Conservation (phyloP, 2,797 vertebrate genomes). For the Falco naumanni region DNA sequence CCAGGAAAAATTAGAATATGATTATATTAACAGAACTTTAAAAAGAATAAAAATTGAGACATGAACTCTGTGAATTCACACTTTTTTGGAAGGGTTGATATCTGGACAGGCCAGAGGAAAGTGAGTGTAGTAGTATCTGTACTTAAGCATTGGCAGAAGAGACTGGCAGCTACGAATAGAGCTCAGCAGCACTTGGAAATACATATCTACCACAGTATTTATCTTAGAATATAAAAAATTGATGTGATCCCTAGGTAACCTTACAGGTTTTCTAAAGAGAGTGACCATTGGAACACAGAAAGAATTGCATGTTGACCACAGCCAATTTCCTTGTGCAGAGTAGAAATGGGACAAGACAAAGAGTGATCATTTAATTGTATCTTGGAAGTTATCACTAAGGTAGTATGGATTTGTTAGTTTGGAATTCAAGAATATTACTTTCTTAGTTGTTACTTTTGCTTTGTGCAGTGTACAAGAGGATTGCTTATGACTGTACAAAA, state of each 20-base stretch:
- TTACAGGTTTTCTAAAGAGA: neutral
- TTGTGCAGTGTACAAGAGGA: neutral
- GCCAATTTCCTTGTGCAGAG: neutral
- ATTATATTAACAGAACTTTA: neutral
- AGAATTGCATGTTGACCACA: neutral
- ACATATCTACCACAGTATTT: neutral
- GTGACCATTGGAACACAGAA: neutral
- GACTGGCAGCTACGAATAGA: neutral
- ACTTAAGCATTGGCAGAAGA: neutral
- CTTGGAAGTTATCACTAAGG: neutral
- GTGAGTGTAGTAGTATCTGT: neutral
- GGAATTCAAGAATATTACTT: neutral
- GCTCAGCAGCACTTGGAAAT: neutral
- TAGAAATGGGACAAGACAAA: neutral
- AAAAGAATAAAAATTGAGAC: neutral
- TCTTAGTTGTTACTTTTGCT: neutral
- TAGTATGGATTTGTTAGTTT: neutral
- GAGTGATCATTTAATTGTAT: neutral
- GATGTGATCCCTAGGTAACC: neutral
- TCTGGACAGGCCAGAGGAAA: neutral
- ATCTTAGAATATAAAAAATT: neutral
- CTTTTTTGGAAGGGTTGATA: neutral
- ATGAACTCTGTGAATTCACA: neutral
- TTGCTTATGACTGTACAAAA: neutral
- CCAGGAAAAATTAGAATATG: neutral